These are phyloP conservation scores for Machaerirhynchus nigripectus DNA, from an alignment of 2,113 vertebrate species.

Conservation along the genomic window DNA sequence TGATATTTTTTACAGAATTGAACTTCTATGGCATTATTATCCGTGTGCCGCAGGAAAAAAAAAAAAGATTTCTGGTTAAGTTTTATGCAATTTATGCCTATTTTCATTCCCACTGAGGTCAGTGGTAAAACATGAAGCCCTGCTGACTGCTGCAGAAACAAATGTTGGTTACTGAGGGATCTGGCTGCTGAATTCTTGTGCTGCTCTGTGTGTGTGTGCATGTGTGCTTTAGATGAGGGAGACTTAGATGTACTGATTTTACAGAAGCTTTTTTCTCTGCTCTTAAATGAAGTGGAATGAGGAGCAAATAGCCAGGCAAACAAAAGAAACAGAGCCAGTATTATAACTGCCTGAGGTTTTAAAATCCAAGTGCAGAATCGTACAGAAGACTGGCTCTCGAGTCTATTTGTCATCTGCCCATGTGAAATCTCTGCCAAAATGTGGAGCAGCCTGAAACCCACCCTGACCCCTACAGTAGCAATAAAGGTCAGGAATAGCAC, in stretches of 20 bases:
- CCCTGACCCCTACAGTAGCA: not conserved
- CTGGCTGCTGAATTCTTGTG: not conserved
- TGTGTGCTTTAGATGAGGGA: not conserved
- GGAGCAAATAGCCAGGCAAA: conserved; percentile 45
- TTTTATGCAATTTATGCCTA: not conserved
- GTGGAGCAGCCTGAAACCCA: not conserved
- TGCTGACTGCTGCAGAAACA: not conserved
- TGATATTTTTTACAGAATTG: not conserved
- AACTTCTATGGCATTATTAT: not conserved
- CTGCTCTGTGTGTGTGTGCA: not conserved
- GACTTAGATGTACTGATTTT: conserved; percentile 44
- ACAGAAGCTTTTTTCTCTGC: conserved; percentile 5
- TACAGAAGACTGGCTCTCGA: not conserved
- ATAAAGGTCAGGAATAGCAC: not conserved
- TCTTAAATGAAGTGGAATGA: conserved; percentile 52
- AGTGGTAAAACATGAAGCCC: not conserved
- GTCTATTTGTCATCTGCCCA: not conserved
- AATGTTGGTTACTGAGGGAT: not conserved
- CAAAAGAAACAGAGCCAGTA: conserved; percentile 43
- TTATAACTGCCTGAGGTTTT: conserved; percentile 39
- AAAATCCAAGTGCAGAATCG: not conserved
- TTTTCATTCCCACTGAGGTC: not conserved
- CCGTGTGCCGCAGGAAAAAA: not conserved
- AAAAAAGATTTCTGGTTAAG: not conserved
- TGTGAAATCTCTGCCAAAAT: not conserved